Evolutionary conservation across 2,888 invertebrate species (phyloP).

Genomic region (Emesis castigata): DNA sequence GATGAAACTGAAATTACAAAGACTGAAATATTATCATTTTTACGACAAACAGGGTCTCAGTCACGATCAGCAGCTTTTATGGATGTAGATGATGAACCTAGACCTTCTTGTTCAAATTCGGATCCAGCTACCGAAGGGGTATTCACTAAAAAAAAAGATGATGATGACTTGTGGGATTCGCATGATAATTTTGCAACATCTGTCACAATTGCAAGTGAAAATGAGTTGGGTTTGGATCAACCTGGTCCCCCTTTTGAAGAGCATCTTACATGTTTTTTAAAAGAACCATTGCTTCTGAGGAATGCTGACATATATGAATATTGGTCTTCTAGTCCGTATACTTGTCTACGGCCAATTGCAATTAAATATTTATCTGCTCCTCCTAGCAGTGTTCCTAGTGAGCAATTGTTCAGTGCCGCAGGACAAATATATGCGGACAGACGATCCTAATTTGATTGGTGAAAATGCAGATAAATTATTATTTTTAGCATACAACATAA

Average conservation of each 20-base stretch:
- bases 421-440: constrained; percentile 60
- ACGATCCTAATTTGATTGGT: constrained; percentile 42
- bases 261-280: neutral
- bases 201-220: constrained; percentile 6
- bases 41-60: constrained; percentile 13
- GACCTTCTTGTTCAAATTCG: constrained; percentile 17
- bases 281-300: neutral
- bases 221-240: constrained; percentile 18
- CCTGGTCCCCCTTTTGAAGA: neutral
- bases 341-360: constrained; percentile 12
- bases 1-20: constrained; percentile 20
- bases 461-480: constrained; percentile 54
- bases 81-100: constrained; percentile 16
- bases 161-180: constrained; percentile 21
- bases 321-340: constrained; percentile 18
- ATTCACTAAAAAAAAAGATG: constrained; percentile 17
- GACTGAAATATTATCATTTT: constrained; percentile 22
- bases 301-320: constrained; percentile 8
- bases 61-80: constrained; percentile 16
- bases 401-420: constrained; percentile 61
- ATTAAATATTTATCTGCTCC: constrained; percentile 53
- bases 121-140: constrained; percentile 15
- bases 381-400: constrained; percentile 60
- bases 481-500: constrained; percentile 53
- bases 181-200: neutral